These are phyloP conservation scores for Tautogolabrus adspersus DNA, from an alignment of 2,113 vertebrate genomes.

Conservation along the genomic window DNA sequence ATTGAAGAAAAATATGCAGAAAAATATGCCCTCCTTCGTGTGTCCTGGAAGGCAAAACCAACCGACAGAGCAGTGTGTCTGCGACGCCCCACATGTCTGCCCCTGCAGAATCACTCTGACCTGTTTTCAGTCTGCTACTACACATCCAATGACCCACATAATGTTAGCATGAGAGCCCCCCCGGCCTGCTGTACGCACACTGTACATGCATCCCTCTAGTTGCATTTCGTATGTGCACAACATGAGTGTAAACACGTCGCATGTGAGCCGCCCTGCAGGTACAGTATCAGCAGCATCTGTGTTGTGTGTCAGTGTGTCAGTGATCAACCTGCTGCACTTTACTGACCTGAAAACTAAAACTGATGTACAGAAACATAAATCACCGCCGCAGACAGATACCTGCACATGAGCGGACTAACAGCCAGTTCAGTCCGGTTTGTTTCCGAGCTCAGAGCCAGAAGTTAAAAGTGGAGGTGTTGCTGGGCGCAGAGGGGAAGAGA, in stretches of 20 bases:
- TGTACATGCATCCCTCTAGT: neutral
- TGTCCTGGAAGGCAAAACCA: too few species aligned
- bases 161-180: neutral
- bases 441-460: conserved; percentile 37
- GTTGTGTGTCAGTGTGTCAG: conserved; percentile 40
- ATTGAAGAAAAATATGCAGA: neutral
- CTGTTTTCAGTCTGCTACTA: conserved; percentile 1
- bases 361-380: neutral
- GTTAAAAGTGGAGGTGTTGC: conserved; percentile 73
- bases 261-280: conserved; percentile 5
- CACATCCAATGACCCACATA: conserved; percentile 37
- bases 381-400: neutral
- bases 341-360: neutral
- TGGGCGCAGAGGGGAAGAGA: conserved; percentile 21
- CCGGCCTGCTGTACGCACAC: conserved; percentile 13
- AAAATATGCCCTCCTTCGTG: too few species aligned
- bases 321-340: neutral
- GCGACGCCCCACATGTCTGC: neutral
- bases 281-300: neutral
- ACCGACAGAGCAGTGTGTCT: neutral
- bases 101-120: conserved; percentile 5
- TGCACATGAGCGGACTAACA: neutral
- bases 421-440: conserved; percentile 25
- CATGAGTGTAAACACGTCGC: neutral
- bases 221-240: neutral